These are phyloP conservation scores for Tetheella fluctuosa DNA, from an alignment of 2,888 invertebrate genomes.

Conservation along the genomic window DNA sequence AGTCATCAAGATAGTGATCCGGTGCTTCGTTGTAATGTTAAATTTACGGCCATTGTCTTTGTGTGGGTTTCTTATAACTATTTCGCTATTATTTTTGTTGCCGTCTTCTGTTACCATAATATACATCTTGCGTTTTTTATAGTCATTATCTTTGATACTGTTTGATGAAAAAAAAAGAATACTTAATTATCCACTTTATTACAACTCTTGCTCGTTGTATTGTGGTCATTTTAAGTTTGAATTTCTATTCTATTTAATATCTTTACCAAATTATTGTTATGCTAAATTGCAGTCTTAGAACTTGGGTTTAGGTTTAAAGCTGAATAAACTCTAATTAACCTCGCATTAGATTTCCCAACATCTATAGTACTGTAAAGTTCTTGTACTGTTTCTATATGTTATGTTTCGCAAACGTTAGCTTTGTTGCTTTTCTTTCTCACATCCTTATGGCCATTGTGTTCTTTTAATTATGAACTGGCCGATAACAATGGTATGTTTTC, in stretches of 20 bases:
- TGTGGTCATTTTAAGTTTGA: background rate
- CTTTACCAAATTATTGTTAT: background rate
- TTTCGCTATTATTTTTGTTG: background rate
- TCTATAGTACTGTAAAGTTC: background rate
- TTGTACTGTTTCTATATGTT: constrained; percentile 25
- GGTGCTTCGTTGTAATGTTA: constrained; percentile 20
- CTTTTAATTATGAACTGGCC: constrained; percentile 37
- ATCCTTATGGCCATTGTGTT: constrained; percentile 53
- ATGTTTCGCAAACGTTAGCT: constrained; percentile 44
- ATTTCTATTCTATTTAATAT: background rate
- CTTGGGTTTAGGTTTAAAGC: background rate
- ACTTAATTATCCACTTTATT: background rate
- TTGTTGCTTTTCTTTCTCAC: constrained; percentile 52
- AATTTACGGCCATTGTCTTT: background rate
- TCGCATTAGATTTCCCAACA: constrained; percentile 5
- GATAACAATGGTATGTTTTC: constrained; percentile 47
- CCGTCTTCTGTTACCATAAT: background rate
- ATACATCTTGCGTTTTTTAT: background rate
- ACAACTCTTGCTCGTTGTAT: background rate
- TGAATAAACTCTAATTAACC: background rate
- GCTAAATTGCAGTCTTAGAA: background rate
- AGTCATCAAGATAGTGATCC: constrained; percentile 30
- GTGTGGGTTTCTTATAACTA: background rate
- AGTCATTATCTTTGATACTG: background rate
- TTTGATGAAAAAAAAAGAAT: background rate